A percentile compares a stretch with the other conserved stretches of the same genome.
Conservation (phyloP, 2,888 invertebrate genomes). For the Andrena dorsata region DNA sequence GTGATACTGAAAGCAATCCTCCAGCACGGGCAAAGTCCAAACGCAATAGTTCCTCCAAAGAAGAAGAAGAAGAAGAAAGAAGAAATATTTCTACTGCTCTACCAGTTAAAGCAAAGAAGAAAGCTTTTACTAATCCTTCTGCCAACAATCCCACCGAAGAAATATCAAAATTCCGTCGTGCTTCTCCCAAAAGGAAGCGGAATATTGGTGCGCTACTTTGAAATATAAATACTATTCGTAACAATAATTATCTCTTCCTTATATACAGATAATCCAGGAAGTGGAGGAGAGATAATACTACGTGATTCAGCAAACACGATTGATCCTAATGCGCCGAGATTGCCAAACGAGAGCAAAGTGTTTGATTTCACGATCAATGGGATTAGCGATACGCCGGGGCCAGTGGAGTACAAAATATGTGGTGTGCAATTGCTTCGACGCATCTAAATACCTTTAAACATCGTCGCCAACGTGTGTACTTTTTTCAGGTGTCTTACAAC, state of each 20-base stretch:
- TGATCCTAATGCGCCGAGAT: slow-evolving; percentile 22
- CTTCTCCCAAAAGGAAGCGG: background rate
- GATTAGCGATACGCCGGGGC: slow-evolving; percentile 47
- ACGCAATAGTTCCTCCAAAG: background rate
- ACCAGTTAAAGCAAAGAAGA: background rate
- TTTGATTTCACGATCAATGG: slow-evolving; percentile 57
- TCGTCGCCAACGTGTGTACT: background rate
- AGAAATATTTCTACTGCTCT: background rate
- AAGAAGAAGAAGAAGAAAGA: background rate
- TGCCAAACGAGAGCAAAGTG: slow-evolving; percentile 49
- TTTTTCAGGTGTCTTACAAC: slow-evolving; percentile 50
- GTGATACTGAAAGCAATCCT: background rate
- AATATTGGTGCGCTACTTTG: slow-evolving; percentile 14
- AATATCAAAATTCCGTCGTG: background rate
- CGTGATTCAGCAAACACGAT: background rate
- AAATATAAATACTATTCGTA: background rate
- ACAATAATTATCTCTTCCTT: background rate
- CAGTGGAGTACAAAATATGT: slow-evolving; percentile 62
- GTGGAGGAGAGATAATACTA: background rate
- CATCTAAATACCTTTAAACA: background rate
- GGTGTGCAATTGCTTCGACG: slow-evolving; percentile 31
- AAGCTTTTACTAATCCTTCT: background rate
- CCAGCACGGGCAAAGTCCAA: background rate
- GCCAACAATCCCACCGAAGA: background rate
- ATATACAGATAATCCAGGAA: background rate